Conservation (phyloP, 2,113 vertebrate species). For the Trichechus manatus region DNA sequence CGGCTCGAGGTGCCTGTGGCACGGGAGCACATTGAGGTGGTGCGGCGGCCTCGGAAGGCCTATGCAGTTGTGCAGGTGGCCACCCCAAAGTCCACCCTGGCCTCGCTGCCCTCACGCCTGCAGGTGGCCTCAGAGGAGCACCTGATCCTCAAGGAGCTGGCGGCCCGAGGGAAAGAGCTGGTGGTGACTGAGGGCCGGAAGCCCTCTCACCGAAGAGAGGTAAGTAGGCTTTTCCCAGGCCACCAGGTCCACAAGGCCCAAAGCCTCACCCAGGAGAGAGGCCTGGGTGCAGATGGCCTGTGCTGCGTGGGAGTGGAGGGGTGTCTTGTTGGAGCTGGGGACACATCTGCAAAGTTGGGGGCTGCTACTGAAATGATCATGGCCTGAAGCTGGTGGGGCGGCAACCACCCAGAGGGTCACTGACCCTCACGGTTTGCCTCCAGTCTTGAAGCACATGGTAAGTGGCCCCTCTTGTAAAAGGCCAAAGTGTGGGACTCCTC, state of each 20-base stretch:
- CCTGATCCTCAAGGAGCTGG: slow-evolving; percentile 61
- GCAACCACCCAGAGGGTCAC: neutral
- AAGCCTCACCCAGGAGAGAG: neutral
- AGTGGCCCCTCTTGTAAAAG: neutral
- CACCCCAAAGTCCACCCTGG: neutral
- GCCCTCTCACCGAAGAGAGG: slow-evolving; percentile 11
- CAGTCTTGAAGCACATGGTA: neutral
- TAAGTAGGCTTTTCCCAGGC: neutral
- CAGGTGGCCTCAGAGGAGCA: slow-evolving; percentile 71
- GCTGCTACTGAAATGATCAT: neutral
- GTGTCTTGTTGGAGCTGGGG: neutral
- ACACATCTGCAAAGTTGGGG: neutral
- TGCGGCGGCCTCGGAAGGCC: neutral
- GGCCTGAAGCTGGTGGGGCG: neutral
- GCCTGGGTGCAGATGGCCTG: neutral
- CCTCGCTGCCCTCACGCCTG: slow-evolving; percentile 70
- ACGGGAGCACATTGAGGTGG: slow-evolving; percentile 55
- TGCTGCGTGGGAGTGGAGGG: neutral
- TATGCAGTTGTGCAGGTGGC: slow-evolving; percentile 48
- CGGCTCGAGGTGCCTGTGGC: slow-evolving; percentile 9
- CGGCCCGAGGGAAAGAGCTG: slow-evolving; percentile 68
- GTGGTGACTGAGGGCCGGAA: slow-evolving; percentile 12
- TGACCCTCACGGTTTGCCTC: neutral
- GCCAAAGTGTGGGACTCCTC: no score
- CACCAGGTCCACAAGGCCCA: neutral